phyloP scores from a whole-genome alignment of 2,888 invertebrate genomes.

The Dryobota labecula region DNA sequence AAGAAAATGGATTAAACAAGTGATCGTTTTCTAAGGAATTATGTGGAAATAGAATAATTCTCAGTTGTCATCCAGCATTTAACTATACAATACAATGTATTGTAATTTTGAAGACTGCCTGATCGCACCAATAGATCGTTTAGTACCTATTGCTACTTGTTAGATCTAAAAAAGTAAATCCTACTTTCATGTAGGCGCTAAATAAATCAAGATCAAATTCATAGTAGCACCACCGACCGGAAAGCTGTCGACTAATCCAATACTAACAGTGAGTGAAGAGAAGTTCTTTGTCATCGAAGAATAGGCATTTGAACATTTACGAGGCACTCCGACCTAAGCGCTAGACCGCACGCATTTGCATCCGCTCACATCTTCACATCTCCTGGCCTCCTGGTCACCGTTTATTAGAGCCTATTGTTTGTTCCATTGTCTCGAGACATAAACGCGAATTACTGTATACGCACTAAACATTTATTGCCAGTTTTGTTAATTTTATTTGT shows the following conservation, averaged over 20 bases:
- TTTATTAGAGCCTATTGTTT: slow-evolving; percentile 51
- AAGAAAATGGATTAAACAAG: neutral
- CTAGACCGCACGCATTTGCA: slow-evolving; percentile 57
- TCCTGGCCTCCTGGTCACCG: slow-evolving; percentile 37
- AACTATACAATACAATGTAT: too few species aligned
- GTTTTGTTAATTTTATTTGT: slow-evolving; percentile 42
- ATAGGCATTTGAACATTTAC: slow-evolving; percentile 53
- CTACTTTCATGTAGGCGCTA: neutral
- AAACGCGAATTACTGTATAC: slow-evolving; percentile 32
- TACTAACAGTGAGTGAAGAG: slow-evolving; percentile 18
- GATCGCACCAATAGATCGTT: neutral
- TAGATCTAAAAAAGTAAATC: neutral
- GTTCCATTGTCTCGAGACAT: slow-evolving; percentile 32
- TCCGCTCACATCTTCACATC: slow-evolving; percentile 33
- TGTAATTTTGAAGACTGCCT: neutral
- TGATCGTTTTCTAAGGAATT: neutral
- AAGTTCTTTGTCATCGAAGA: slow-evolving; percentile 50
- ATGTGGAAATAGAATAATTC: neutral
- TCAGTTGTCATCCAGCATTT: neutral
- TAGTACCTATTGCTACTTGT: neutral
- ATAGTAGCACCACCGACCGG: neutral
- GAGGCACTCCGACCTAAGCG: slow-evolving; percentile 36
- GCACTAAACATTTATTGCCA: slow-evolving; percentile 22
- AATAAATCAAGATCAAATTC: slow-evolving; percentile 30
- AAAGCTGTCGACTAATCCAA: slow-evolving; percentile 35